These are phyloP conservation scores for Lapara coniferarum DNA, from an alignment of 2,888 invertebrate species.

Conservation along the genomic window DNA sequence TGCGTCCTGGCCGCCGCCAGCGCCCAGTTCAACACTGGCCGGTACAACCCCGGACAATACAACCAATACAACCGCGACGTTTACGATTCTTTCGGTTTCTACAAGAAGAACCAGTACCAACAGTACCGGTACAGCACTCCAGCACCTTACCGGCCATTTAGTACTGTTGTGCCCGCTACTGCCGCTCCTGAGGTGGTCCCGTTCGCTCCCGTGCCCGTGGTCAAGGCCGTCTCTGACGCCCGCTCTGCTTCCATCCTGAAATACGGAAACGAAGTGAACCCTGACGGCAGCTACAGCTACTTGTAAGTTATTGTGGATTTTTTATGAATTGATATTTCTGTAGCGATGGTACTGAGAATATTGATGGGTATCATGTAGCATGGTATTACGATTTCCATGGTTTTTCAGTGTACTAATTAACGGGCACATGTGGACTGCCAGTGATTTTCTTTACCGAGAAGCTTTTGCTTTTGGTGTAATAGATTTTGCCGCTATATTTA, in stretches of 20 bases:
- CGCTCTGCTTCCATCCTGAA: constrained; percentile 59
- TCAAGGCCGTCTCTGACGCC: constrained; percentile 43
- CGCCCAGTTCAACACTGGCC: constrained; percentile 47
- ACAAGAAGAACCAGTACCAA: constrained; percentile 28
- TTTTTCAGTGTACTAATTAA: no score
- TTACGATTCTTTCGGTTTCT: constrained; percentile 33
- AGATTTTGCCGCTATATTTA: no score
- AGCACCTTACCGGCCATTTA: constrained; percentile 33
- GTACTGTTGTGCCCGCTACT: constrained; percentile 29
- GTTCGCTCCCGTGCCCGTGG: constrained; percentile 26
- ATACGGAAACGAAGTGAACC: constrained; percentile 71
- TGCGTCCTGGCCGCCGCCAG: constrained; percentile 55
- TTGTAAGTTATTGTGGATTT: constrained; percentile 64
- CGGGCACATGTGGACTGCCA: no score
- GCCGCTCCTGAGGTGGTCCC: constrained; percentile 28
- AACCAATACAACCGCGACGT: constrained; percentile 29
- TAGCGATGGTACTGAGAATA: no score
- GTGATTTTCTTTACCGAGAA: no score
- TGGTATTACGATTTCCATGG: no score
- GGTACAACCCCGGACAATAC: constrained; percentile 24
- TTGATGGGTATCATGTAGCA: no score
- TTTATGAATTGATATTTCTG: not conserved
- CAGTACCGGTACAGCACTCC: constrained; percentile 31
- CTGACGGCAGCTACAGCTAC: constrained; percentile 82
- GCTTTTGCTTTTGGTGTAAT: no score